phyloP scores from a whole-genome alignment of 2,888 invertebrate species.

The Sisyra terminalis region DNA sequence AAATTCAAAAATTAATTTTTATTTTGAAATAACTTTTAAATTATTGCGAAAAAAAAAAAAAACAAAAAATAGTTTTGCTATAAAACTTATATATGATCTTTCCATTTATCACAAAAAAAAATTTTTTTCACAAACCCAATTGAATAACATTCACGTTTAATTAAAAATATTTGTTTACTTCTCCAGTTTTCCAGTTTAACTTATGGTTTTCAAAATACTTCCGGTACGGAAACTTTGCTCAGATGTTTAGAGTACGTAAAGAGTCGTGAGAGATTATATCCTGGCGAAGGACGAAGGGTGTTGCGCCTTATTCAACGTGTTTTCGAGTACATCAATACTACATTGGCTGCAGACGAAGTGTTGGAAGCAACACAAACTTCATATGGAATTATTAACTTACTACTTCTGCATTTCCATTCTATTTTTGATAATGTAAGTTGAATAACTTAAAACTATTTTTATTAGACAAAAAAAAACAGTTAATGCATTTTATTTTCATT shows the following conservation, averaged over 20 bases:
- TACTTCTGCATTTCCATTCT: constrained; percentile 47
- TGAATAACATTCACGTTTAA: too few relatives aligned
- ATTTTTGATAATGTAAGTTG: constrained; percentile 55
- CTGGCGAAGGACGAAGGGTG: constrained; percentile 49
- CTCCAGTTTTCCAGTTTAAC: constrained; percentile 34
- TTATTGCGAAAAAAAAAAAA: too few relatives aligned
- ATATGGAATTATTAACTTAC: constrained; percentile 43
- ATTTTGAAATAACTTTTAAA: too few relatives aligned
- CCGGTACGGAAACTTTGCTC: constrained; percentile 35
- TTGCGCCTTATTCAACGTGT: constrained; percentile 39
- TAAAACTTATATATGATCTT: too few relatives aligned
- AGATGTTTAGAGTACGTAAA: constrained; percentile 37
- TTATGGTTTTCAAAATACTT: constrained; percentile 46
- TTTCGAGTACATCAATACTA: constrained; percentile 32
- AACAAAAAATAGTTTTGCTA: too few relatives aligned
- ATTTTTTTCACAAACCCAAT: too few relatives aligned
- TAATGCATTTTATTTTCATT: background rate
- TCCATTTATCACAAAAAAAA: too few relatives aligned
- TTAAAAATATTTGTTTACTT: too few relatives aligned
- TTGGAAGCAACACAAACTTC: constrained; percentile 36
- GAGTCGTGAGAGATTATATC: constrained; percentile 32
- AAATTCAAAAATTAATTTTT: too few relatives aligned
- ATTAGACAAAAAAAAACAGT: background rate
- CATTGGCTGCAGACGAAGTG: constrained; percentile 28
- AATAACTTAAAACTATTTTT: constrained; percentile 16